Evolutionary conservation across 2,888 invertebrate species (phyloP).

Genomic region (Hanleya hanleyi): DNA sequence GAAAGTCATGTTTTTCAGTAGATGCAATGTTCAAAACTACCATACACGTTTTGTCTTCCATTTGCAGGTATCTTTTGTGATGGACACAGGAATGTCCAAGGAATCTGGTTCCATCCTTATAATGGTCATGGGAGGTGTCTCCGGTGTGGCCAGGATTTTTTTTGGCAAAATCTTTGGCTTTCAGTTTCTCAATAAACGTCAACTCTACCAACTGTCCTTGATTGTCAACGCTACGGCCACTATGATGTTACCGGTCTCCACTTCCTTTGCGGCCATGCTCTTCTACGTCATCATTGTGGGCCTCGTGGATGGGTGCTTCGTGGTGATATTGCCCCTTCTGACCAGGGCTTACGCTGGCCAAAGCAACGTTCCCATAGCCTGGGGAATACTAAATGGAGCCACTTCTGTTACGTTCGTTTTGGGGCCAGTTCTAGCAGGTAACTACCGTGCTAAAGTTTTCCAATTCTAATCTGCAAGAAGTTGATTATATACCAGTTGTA

Average conservation of each 20-base stretch:
- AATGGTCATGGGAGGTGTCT: conserved; percentile 29
- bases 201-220: conserved; percentile 37
- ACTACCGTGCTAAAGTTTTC: no score
- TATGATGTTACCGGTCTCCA: conserved; percentile 30
- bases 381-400: conserved; percentile 58
- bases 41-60: no score
- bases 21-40: no score
- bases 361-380: conserved; percentile 56
- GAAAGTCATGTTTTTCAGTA: no score
- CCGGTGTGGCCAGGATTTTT: conserved; percentile 27
- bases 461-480: no score
- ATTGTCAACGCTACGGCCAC: conserved; percentile 26
- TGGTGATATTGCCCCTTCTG: conserved; percentile 58
- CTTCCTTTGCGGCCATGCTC: neutral
- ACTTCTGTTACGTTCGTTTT: conserved; percentile 58
- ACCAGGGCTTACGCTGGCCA: conserved; percentile 51
- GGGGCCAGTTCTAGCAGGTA: conserved; percentile 64
- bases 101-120: conserved; percentile 28
- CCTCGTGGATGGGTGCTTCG: conserved; percentile 62
- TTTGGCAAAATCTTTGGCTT: conserved; percentile 35
- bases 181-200: conserved; percentile 29
- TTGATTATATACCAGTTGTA: no score
- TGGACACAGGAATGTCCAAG: conserved; percentile 25
- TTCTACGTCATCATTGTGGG: conserved; percentile 44
- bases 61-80: conserved; percentile 32